phyloP scores from a whole-genome alignment of 2,888 invertebrate genomes.

The Eumacrocentrus americanus region DNA sequence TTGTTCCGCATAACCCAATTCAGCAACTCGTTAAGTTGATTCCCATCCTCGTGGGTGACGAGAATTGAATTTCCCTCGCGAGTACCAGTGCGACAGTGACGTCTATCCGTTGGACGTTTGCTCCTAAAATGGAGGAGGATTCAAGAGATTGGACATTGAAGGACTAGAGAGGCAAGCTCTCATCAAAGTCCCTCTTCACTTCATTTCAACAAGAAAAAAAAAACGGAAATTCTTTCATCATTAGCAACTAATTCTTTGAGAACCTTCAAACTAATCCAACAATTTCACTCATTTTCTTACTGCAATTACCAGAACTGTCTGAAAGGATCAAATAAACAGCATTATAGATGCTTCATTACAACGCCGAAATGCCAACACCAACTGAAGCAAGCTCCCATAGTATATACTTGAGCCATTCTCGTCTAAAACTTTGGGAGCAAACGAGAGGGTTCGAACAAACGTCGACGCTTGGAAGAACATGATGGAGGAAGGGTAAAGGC shows the following conservation, averaged over 20 bases:
- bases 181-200: neutral
- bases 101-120: slow-evolving; percentile 12
- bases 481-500: neutral
- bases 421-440: neutral
- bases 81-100: slow-evolving; percentile 17
- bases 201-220: neutral
- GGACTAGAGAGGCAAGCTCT: neutral
- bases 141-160: neutral
- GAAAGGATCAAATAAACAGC: neutral
- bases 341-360: neutral
- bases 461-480: neutral
- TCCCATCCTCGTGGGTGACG: slow-evolving; percentile 26
- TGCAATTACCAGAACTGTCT: neutral
- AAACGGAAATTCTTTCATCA: neutral
- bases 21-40: slow-evolving; percentile 30
- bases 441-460: neutral
- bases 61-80: slow-evolving; percentile 28
- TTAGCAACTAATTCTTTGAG: neutral
- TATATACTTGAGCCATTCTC: neutral
- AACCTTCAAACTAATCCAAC: neutral
- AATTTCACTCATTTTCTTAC: neutral
- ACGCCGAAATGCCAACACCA: neutral
- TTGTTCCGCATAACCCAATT: slow-evolving; percentile 27
- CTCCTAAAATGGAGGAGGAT: neutral
- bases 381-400: neutral